Conservation (phyloP, 2,888 invertebrate genomes). For the Spodoptera picta region DNA sequence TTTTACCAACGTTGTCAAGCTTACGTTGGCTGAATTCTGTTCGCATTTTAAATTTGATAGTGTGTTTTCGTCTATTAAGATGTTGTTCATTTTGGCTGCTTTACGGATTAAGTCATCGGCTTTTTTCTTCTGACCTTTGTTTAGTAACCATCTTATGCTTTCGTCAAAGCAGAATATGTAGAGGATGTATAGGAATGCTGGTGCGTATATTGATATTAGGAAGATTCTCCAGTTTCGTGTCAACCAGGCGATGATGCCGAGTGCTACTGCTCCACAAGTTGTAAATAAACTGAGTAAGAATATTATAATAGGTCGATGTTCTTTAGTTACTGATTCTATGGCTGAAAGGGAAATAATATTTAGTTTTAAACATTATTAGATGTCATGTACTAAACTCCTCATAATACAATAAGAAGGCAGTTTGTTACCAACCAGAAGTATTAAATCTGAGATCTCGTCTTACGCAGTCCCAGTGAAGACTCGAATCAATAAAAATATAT, state of each 20-base stretch:
- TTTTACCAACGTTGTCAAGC: constrained; percentile 31
- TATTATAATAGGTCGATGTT: constrained; percentile 54
- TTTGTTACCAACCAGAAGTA: no score
- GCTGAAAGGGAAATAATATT: constrained; percentile 61
- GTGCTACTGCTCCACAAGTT: constrained; percentile 28
- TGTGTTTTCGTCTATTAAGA: constrained; percentile 62
- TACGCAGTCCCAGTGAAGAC: no score
- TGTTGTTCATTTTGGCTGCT: constrained; percentile 84
- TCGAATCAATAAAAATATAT: no score
- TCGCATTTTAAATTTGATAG: constrained; percentile 62
- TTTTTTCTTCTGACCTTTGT: constrained; percentile 90
- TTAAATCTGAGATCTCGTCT: no score
- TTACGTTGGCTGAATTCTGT: constrained; percentile 46
- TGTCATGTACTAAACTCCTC: no score
- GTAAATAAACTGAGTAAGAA: constrained; percentile 38
- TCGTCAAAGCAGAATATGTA: constrained; percentile 91
- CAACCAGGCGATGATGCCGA: constrained; percentile 51
- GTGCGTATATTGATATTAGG: constrained; percentile 90
- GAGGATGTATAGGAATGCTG: constrained; percentile 89
- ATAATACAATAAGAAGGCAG: no score
- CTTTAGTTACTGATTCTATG: constrained; percentile 72
- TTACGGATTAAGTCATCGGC: constrained; percentile 88
- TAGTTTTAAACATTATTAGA: no score
- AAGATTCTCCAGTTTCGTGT: constrained; percentile 91
- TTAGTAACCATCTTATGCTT: constrained; percentile 92